These are phyloP conservation scores for Dasyprocta punctata DNA, from an alignment of 2,113 vertebrate genomes.

Conservation along the genomic window DNA sequence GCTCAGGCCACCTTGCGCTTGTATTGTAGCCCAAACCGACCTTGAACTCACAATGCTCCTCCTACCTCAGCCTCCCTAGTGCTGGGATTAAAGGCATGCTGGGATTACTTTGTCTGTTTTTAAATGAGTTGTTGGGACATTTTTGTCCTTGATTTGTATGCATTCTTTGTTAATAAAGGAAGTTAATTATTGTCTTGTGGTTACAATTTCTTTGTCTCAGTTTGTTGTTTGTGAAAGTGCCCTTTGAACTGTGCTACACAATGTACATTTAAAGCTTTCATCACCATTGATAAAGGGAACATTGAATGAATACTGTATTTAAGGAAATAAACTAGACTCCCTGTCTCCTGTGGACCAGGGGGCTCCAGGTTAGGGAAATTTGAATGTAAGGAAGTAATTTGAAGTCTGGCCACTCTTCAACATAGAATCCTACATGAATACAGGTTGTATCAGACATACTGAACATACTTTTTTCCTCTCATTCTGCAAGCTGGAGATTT, in stretches of 20 bases:
- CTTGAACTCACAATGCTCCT: no score
- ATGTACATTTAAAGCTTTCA: conserved; percentile 32
- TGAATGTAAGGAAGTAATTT: conserved; percentile 60
- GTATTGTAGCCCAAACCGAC: no score
- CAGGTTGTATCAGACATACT: conserved; percentile 13
- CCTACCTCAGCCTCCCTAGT: no score
- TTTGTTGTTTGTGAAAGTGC: conserved; percentile 54
- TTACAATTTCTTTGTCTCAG: not conserved
- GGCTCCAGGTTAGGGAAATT: conserved; percentile 26
- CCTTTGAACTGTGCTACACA: conserved; percentile 21
- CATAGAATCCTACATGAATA: conserved; percentile 54
- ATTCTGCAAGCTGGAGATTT: conserved; percentile 38
- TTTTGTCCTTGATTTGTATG: conserved; percentile 26
- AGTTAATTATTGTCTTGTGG: conserved; percentile 32
- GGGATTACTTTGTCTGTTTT: conserved; percentile 38
- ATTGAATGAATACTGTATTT: conserved; percentile 24
- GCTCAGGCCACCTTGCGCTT: no score
- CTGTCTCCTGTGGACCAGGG: not conserved
- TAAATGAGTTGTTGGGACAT: not conserved
- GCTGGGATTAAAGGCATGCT: no score
- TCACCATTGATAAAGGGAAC: not conserved
- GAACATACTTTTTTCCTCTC: not conserved
- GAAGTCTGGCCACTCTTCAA: conserved; percentile 52
- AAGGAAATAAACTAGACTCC: conserved; percentile 38
- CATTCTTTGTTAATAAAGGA: conserved; percentile 51